A percentile compares a stretch with the other conserved stretches of the same genome.
These are phyloP conservation scores for Epistrophe grossulariae DNA, from an alignment of 2,888 invertebrate species.

Conservation along the genomic window DNA sequence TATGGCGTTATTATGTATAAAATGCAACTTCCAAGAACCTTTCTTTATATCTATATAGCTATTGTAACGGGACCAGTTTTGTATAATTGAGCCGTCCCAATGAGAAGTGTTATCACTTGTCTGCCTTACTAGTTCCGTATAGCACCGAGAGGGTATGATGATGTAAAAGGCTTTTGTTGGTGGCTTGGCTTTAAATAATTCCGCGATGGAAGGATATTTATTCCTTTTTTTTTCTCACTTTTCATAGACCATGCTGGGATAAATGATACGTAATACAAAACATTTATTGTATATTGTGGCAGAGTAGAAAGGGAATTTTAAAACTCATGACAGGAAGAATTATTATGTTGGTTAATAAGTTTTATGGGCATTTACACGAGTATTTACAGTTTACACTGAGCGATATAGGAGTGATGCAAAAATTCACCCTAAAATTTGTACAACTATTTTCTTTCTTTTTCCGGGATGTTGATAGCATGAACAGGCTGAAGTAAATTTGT, in stretches of 20 bases:
- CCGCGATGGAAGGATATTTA: constrained; percentile 58
- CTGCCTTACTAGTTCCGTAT: constrained; percentile 42
- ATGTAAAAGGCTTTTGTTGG: constrained; percentile 37
- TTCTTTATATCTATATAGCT: background rate
- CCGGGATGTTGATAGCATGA: too few species aligned
- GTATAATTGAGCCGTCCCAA: constrained; percentile 67
- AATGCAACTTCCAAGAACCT: constrained; percentile 7
- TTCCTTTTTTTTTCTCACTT: constrained; percentile 4
- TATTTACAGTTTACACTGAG: background rate
- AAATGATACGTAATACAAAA: constrained; percentile 60
- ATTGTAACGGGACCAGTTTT: constrained; percentile 50
- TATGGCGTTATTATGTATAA: background rate
- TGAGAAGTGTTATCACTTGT: constrained; percentile 62
- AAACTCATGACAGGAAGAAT: constrained; percentile 64
- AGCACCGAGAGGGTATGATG: background rate
- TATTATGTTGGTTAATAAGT: constrained; percentile 66
- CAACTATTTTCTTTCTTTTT: too few species aligned
- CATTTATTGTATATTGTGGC: constrained; percentile 35
- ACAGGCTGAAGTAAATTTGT: too few species aligned
- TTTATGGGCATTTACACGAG: constrained; percentile 41
- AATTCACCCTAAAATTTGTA: background rate
- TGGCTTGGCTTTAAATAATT: constrained; percentile 60
- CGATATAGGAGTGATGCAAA: background rate
- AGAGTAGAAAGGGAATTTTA: constrained; percentile 58
- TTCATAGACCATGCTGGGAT: constrained; percentile 46